These are phyloP conservation scores for Rhipidura dahli DNA, from an alignment of 2,113 vertebrate species.

Conservation along the genomic window DNA sequence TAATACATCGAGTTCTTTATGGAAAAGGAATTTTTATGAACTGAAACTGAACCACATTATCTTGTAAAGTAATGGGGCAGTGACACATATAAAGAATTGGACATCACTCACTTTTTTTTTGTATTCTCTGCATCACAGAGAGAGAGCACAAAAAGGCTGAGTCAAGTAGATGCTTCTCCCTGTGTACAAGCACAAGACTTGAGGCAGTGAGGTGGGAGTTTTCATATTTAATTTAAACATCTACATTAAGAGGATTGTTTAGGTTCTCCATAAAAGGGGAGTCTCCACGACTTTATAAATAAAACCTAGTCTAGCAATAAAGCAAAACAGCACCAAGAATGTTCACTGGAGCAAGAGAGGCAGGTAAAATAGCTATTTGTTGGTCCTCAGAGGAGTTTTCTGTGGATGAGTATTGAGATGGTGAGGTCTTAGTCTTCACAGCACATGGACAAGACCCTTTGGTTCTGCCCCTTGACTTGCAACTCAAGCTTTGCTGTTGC, in stretches of 20 bases:
- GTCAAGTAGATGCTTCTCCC: neutral
- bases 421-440: neutral
- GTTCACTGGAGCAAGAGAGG: neutral
- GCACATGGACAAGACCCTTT: neutral
- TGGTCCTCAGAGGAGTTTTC: neutral
- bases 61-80: conserved; percentile 17
- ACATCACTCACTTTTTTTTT: neutral
- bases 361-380: neutral
- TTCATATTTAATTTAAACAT: neutral
- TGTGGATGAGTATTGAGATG: neutral
- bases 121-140: neutral
- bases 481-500: neutral
- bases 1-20: conserved; percentile 5
- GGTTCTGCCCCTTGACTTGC: neutral
- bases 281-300: neutral
- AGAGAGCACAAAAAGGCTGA: neutral
- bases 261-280: neutral
- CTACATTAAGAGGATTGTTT: neutral
- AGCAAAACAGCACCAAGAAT: neutral
- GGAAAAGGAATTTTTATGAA: conserved; percentile 61
- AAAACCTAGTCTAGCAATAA: neutral
- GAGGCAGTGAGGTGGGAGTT: neutral
- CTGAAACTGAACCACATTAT: conserved; percentile 54
- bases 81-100: neutral
- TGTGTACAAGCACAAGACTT: neutral